phyloP scores from a whole-genome alignment of 2,113 vertebrate genomes.

The Anser brachyrhynchus region DNA sequence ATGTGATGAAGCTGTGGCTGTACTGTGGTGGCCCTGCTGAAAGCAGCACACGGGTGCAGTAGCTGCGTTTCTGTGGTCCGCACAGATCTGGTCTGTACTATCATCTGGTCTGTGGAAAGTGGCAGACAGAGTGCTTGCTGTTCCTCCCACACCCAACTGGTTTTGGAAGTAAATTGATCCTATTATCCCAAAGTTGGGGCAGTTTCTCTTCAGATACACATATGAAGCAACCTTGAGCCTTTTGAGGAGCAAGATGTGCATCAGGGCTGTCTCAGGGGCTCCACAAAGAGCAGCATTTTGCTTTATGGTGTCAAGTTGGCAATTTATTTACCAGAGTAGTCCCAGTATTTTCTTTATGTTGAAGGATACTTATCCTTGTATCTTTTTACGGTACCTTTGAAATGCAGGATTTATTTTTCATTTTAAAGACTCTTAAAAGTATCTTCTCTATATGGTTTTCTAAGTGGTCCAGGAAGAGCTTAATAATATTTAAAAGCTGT shows the following conservation, averaged over 20 bases:
- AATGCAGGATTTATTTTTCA: neutral
- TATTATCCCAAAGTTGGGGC: neutral
- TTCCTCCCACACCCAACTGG: neutral
- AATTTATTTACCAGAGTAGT: neutral
- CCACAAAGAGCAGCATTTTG: neutral
- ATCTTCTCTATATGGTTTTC: neutral
- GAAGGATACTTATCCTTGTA: neutral
- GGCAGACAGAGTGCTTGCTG: neutral
- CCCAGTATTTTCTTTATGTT: neutral
- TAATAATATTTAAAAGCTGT: neutral
- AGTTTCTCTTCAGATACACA: neutral
- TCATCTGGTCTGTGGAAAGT: neutral
- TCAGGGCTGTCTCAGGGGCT: neutral
- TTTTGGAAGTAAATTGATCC: neutral
- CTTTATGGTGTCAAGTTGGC: neutral
- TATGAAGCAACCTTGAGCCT: neutral
- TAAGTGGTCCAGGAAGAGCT: neutral
- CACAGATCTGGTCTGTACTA: neutral
- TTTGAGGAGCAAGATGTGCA: neutral
- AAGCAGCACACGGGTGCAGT: neutral
- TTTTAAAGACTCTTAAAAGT: constrained; percentile 17
- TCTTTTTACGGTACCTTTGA: neutral
- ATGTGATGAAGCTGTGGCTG: neutral
- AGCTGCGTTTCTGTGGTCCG: rapidly evolving
- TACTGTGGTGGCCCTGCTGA: neutral